Conservation (phyloP, 2,888 invertebrate species). For the Priocnemis perturbator region DNA sequence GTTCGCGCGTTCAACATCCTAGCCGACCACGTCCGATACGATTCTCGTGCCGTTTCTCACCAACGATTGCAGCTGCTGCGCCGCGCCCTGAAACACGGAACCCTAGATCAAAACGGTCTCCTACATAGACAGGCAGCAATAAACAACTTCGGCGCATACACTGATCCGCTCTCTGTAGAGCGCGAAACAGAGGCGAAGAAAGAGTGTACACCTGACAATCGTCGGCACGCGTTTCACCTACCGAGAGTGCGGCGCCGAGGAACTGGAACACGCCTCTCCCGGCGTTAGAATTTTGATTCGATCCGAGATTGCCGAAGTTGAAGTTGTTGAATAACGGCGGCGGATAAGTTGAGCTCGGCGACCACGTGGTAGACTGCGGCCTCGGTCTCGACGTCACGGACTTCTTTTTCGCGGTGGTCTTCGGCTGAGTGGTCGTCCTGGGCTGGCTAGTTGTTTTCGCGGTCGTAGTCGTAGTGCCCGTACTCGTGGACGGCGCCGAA, state of each 20-base stretch:
- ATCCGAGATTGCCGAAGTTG: conserved; percentile 53
- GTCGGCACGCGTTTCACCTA: conserved; percentile 65
- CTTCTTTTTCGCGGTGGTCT: conserved; percentile 41
- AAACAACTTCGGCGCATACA: too few relatives aligned
- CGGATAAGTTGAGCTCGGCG: conserved; percentile 72
- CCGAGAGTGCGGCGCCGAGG: conserved; percentile 87
- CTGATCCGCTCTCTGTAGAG: too few relatives aligned
- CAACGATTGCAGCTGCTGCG: conserved; percentile 83
- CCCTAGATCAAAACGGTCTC: not conserved
- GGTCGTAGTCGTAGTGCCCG: conserved; percentile 30
- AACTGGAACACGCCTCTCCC: conserved; percentile 87
- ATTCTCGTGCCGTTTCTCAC: conserved; percentile 74
- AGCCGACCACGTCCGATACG: conserved; percentile 52
- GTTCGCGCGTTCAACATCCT: too few relatives aligned
- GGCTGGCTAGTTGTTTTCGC: conserved; percentile 33
- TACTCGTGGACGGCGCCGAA: conserved; percentile 25
- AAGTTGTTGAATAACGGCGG: conserved; percentile 69
- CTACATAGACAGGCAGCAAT: not conserved
- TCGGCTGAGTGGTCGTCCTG: conserved; percentile 32
- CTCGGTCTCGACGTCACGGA: conserved; percentile 73
- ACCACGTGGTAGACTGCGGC: conserved; percentile 60
- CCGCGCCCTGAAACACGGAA: conserved; percentile 80
- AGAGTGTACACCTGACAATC: too few relatives aligned
- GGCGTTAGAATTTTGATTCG: conserved; percentile 80
- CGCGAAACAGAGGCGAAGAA: too few relatives aligned